Evolutionary conservation across 2,888 invertebrate genomes (phyloP), one percentile per base, ranked within the genome.

Genomic region (Polyploca ridens): DNA sequence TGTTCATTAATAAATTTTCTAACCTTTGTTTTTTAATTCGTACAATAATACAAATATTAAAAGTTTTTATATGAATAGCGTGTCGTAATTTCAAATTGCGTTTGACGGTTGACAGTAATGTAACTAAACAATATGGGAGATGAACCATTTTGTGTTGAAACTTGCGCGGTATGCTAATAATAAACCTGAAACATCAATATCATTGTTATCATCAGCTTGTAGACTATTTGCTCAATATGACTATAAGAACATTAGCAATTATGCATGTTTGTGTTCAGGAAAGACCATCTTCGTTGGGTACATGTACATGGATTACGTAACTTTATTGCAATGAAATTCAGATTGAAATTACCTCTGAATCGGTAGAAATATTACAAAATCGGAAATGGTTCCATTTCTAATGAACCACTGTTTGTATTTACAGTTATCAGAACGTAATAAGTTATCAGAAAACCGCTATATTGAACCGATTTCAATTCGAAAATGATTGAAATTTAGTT

Each of bases 1-100:
- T 59, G 10, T 19, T 65, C 63, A 63, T 59, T 64, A 66, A 62
- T 62, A 54, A 57, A 57, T 35, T 38, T 16, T 54, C 49, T 35
- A 16, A 10, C 11, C 19, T 54, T 57, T 64, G 41, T 62, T 60
- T 66, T 64, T 61, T 16, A 62, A 19, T 60, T 66, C 62, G 64
- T 57, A 57, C 41, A 49, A 61, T 54, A 62, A 19, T 38, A 38
- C 61, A 64, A 67, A 67, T 64, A 63, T 67, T 67, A 64, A 67
- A 41, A 19, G 7, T 14, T 44, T 61, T 61, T 61, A 27, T 61
- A 19, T 61, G 4, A 41, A 61, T 41, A 61, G 5, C 35, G 5
- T 11, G 13, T 61, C 41, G 13, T 41, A 41, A 61, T 27, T 61
- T 41, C 5, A 19, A 11, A 60, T 35, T 38, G 35, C 60, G 60